Base-by-base conservation (phyloP, 1,140 invertebrate species). In the Amyelois transitella region DNA sequence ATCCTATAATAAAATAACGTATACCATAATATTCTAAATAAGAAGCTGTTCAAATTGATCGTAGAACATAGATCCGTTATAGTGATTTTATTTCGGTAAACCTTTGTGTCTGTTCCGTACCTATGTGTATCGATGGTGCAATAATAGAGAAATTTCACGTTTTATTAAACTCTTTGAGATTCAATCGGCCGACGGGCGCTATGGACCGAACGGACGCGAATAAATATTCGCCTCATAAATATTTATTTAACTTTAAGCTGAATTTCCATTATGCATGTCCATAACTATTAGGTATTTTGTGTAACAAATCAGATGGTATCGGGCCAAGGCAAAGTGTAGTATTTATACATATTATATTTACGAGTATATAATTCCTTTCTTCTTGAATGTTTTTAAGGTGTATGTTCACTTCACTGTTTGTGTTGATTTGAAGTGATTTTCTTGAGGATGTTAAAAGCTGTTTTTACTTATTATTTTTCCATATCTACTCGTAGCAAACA, bases 111-210 rank as follows among this genome's bases (percentile, higher is more conserved):
- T n/a, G 21, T 25, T 1, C 24, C 10, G 53, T 59, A 44, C 38
- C 45, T 44, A 53, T 51, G 59, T 56, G 53, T 64, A 52, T 50
- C 43, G 48, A 38, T 38, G 32, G 32, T 55, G 61, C 54, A 51
- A 53, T 55, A 60, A 65, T 65, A 61, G 55, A 47, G 53, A 54
- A 66, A 53, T 59, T 66, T 62, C 64, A 59, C 58, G 59, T 65
- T 66, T 43, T 66, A 60, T 51, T 66, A 55, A 55, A 51, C 51
- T 55, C 59, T 66, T 66, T 62, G 64, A 62, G 60, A 60, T 45
- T 54, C 51, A 62, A 60, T 62, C 51, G 60, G 60, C 64, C 55
- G 60, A 50, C 53, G 43, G 20, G 54, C 55, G 51, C 55, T 48
- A 21, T 21, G 56, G 28, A 57, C 18, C 12, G 45, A n/a, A 44